Evolutionary conservation across 2,113 vertebrate genomes (phyloP), one percentile per base, ranked within the genome.

Genomic region (Odontesthes bonariensis): DNA sequence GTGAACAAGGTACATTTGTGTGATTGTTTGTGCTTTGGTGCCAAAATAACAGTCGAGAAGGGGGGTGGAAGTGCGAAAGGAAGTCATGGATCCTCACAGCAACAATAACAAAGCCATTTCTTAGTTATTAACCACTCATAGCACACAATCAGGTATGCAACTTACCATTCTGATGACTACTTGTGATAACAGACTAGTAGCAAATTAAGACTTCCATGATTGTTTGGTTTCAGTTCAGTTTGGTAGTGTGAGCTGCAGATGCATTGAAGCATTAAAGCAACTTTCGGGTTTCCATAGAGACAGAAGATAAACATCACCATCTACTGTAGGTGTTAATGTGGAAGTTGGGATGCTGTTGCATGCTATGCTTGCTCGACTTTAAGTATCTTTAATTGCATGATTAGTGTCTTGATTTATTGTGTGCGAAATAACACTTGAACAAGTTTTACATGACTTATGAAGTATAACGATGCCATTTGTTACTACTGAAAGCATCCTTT

Each of bases 381-480:
- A 86, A 71, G 89, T 92, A 89, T 90, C 81, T 92, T 95, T 93
- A 91, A 93, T 91, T 97, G 97, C 96, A 97, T 98, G 97, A 96
- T 93, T 92, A 91, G 90, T 88, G 90, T 94, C 91, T 93, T 93
- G 93, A 92, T 93, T 92, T 91, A 82, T 84, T 82, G 59, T 67
- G 69, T 87, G 83, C 84, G 85, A 72, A 91, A 85, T 94, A 94
- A 94, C 94, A 95, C 96, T 96, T 97, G 95, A 96, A 96, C 92
- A 95, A 94, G 87, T 96, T 97, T 97, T 95, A 86, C 94, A 95
- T 95, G 20, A 63, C 88, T 94, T 95, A 60, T 13, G 27, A 90
- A 90, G 88, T 93, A 91, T 92, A 95, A 95, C 87, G 79, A 91
- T 94, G 94, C 95, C 94, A 95, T 96, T 97, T 96, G 96, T 97